Percentiles rank a stretch among this genome's conserved stretches.
These are phyloP conservation scores for Siphamia tubifer DNA, from an alignment of 2,113 vertebrate species.

Conservation along the genomic window DNA sequence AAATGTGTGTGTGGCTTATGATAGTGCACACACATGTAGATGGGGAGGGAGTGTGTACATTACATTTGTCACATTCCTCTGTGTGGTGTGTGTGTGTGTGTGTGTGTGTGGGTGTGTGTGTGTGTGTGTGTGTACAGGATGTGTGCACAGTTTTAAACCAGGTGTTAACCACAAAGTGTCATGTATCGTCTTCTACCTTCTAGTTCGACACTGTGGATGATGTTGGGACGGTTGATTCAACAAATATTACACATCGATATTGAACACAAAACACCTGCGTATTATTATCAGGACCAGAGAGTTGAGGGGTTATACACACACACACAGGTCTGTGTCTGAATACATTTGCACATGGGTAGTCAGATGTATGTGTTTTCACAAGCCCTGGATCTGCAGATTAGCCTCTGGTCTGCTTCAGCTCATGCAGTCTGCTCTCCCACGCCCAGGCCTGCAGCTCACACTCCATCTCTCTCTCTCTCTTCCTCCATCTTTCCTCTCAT, in stretches of 20 bases:
- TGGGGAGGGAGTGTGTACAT: neutral
- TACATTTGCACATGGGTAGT: slow-evolving; percentile 10
- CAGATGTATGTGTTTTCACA: slow-evolving; percentile 60
- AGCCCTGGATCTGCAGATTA: slow-evolving; percentile 72
- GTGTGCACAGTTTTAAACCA: neutral
- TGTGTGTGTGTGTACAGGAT: neutral
- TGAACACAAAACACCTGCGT: neutral
- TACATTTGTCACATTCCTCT: neutral
- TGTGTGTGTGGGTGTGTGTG: neutral
- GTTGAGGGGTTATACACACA: neutral
- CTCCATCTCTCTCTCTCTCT: neutral
- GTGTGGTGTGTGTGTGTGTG: neutral
- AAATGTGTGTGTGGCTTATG: neutral
- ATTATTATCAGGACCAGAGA: slow-evolving; percentile 6
- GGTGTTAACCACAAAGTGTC: slow-evolving; percentile 14
- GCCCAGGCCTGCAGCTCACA: slow-evolving; percentile 36
- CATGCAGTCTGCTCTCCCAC: slow-evolving; percentile 71
- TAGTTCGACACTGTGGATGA: neutral
- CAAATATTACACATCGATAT: neutral
- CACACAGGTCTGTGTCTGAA: slow-evolving; percentile 25
- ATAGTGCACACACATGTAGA: neutral
- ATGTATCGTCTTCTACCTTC: neutral
- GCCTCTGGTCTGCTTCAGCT: slow-evolving; percentile 75
- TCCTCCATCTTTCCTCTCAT: slow-evolving; percentile 4
- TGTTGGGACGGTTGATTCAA: too few species aligned